phyloP scores from a whole-genome alignment of 2,113 vertebrate species.

The Barnardius zonarius region DNA sequence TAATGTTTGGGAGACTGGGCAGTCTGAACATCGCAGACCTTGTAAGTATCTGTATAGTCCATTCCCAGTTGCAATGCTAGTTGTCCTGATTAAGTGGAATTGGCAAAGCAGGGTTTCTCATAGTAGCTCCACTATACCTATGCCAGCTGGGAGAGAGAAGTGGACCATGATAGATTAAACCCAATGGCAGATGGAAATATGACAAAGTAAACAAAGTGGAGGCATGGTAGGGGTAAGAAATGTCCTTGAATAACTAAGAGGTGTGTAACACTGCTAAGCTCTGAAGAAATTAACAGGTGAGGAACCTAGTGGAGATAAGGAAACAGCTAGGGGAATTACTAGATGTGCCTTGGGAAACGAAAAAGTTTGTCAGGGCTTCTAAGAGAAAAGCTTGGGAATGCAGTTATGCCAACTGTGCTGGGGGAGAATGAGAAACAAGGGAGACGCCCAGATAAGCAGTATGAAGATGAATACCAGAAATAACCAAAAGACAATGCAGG shows the following conservation, averaged over 20 bases:
- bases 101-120: not conserved
- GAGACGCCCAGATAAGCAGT: slow-evolving; percentile 25
- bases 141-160: not conserved
- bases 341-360: slow-evolving; percentile 29
- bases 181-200: not conserved
- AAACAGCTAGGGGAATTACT: not conserved
- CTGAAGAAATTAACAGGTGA: slow-evolving; percentile 1
- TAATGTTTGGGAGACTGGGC: not conserved
- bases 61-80: too few relatives aligned
- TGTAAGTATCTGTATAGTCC: not conserved
- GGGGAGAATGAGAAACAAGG: slow-evolving; percentile 15
- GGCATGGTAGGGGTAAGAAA: not conserved
- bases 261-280: not conserved
- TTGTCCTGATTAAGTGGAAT: not conserved
- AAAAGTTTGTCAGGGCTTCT: not conserved
- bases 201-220: not conserved
- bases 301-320: not conserved
- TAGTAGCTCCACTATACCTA: not conserved
- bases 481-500: slow-evolving; percentile 9
- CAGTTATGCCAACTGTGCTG: not conserved
- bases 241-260: not conserved
- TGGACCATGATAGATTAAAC: not conserved
- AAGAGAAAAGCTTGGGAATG: slow-evolving; percentile 24
- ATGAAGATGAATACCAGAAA: slow-evolving; percentile 6
- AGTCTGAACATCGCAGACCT: not conserved